Base-by-base conservation (phyloP, 2,113 vertebrate genomes). In the Alosa alosa region DNA sequence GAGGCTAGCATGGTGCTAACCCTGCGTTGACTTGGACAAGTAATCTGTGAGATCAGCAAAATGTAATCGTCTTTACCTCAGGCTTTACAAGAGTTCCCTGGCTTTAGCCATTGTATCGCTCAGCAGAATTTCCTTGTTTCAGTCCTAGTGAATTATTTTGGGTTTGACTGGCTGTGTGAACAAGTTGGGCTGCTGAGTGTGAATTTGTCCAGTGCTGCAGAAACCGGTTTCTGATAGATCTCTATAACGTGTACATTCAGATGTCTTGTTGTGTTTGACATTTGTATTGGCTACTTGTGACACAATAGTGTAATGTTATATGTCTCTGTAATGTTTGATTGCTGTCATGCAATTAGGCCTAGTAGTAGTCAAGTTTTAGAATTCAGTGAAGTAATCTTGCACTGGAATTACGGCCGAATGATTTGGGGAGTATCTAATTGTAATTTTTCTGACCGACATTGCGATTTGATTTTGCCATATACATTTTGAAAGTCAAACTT, bases 11-110 rank as follows among this genome's bases (percentile, higher is more conserved):
- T 82, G 87, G 87, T 45, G 81, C 31, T 84, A 82, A 86, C 72
- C 49, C 81, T 83, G 57, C 88, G 84, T 84, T 86, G 88, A 91
- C 89, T 86, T 86, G 86, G 82, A 87, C n/a, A 31, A 20, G 86
- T 94, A 94, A 95, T 94, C 91, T 93, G 91, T 90, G 57, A 92
- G 88, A 91, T 94, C 93, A 93, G 93, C 93, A 91, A 88, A 93
- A 93, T 8, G 88, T 95, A 95, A 95, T 95, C 92, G 91, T 88
- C 92, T 93, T 94, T 93, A 90, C 86, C 89, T 87, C 85, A 55
- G 82, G 75, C 84, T 83, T 89, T 89, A 87, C 86, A 86, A 52
- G 81, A 7, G 44, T 44, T 83, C 50, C 81, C 20, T 83, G 25
- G n/a, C 7, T 13, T 52, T 17, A 83, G 83, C 25, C 41, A 6